Conservation (phyloP, 2,113 vertebrate species). For the Scolopax mira region DNA sequence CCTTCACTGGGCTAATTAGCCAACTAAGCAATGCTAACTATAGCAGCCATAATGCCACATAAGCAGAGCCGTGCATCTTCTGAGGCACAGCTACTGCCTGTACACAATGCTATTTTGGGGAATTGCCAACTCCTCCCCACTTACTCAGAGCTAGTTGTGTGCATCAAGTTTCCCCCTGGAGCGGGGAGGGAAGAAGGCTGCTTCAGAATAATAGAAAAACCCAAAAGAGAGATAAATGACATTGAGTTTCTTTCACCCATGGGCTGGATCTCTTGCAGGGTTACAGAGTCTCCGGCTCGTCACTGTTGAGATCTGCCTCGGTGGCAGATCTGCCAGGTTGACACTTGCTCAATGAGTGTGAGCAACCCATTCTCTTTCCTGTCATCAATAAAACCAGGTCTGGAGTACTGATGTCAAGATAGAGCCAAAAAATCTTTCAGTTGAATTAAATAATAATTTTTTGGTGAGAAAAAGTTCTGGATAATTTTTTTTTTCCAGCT, state of each 20-base stretch:
- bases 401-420: not conserved
- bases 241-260: not conserved
- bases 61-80: not conserved
- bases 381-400: not conserved
- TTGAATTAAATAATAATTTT: not conserved
- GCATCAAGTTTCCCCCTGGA: not conserved
- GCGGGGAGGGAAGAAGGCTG: not conserved
- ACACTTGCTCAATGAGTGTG: not conserved
- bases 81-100: constrained; percentile 20
- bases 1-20: not conserved
- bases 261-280: not conserved
- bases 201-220: not conserved
- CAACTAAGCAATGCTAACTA: constrained; percentile 13
- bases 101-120: constrained; percentile 8
- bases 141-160: not conserved
- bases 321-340: not conserved
- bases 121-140: constrained; percentile 1
- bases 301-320: not conserved
- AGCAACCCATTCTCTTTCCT: not conserved
- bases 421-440: not conserved
- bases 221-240: not conserved
- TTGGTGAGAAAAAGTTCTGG: not conserved
- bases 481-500: not conserved
- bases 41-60: constrained; percentile 10
- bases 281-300: not conserved